phyloP scores from a whole-genome alignment of 2,113 vertebrate species.

The Vombatus ursinus region DNA sequence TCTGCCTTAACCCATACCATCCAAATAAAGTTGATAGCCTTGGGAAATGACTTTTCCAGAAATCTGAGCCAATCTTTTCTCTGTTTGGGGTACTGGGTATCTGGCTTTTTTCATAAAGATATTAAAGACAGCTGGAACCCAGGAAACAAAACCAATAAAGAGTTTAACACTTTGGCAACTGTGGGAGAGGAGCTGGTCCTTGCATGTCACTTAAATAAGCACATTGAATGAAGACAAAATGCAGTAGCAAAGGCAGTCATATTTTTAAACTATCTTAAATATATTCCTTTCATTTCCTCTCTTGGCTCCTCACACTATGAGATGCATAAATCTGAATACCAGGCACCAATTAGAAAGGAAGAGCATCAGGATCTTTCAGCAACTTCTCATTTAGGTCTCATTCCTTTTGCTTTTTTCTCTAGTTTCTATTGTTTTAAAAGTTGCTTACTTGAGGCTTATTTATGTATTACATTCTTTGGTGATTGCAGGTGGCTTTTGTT shows the following conservation, averaged over 20 bases:
- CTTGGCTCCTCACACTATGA: slow-evolving; percentile 45
- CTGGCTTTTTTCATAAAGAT: slow-evolving; percentile 53
- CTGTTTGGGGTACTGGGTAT: neutral
- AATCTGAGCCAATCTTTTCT: neutral
- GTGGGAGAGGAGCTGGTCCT: slow-evolving; percentile 39
- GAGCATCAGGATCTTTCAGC: slow-evolving; percentile 61
- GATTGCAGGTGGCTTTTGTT: slow-evolving; percentile 64
- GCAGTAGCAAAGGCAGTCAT: slow-evolving; percentile 29
- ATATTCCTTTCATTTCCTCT: slow-evolving; percentile 73
- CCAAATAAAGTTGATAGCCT: neutral
- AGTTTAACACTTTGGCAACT: slow-evolving; percentile 38
- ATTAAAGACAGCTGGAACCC: slow-evolving; percentile 47
- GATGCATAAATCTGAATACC: slow-evolving; percentile 72
- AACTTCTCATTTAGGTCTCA: slow-evolving; percentile 59
- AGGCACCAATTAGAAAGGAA: slow-evolving; percentile 67
- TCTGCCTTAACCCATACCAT: neutral
- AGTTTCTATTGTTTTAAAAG: slow-evolving; percentile 61
- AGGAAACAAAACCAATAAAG: slow-evolving; percentile 17
- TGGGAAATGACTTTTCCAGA: slow-evolving; percentile 20
- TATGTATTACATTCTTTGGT: slow-evolving; percentile 69
- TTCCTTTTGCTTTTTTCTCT: slow-evolving; percentile 50
- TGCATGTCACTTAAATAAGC: slow-evolving; percentile 36
- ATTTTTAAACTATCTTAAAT: slow-evolving; percentile 62
- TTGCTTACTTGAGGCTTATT: slow-evolving; percentile 60
- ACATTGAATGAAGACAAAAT: slow-evolving; percentile 57